These are phyloP conservation scores for Porites divaricata DNA, from an alignment of 92 coral and sea anemone species.

Conservation along the genomic window DNA sequence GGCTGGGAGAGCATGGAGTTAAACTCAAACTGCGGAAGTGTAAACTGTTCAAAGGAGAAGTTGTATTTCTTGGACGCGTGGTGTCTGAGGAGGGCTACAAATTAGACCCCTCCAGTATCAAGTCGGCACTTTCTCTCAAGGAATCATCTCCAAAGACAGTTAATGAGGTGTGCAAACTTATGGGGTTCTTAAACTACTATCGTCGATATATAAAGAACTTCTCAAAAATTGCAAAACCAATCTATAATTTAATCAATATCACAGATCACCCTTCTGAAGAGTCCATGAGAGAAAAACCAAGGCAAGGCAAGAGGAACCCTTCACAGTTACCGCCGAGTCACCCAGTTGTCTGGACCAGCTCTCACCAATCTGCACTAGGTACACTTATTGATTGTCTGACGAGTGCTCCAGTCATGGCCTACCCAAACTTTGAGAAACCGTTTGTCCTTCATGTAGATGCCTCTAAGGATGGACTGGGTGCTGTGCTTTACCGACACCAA, in stretches of 20 bases:
- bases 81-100: conserved; percentile 45
- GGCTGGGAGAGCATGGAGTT: conserved; percentile 52
- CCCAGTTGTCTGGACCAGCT: conserved; percentile 40
- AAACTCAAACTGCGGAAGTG: conserved; percentile 58
- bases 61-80: conserved; percentile 49
- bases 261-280: conserved; percentile 14
- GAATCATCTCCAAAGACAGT: conserved; percentile 68
- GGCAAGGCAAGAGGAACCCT: conserved; percentile 16
- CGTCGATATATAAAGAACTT: conserved; percentile 53
- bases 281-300: conserved; percentile 6
- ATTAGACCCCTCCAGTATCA: conserved; percentile 51
- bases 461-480: conserved; percentile 59
- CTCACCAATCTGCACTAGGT: conserved; percentile 46
- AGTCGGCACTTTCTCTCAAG: conserved; percentile 49
- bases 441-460: conserved; percentile 63
- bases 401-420: conserved; percentile 49
- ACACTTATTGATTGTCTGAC: conserved; percentile 30
- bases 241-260: conserved; percentile 48
- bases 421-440: conserved; percentile 52
- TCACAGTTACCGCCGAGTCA: conserved; percentile 45
- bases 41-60: conserved; percentile 52
- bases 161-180: conserved; percentile 54
- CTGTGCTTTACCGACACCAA: conserved; percentile 53
- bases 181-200: conserved; percentile 62
- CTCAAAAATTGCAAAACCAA: conserved; percentile 42